phyloP scores from a whole-genome alignment of 2,113 vertebrate species.

The Cyprinodon variegatus region DNA sequence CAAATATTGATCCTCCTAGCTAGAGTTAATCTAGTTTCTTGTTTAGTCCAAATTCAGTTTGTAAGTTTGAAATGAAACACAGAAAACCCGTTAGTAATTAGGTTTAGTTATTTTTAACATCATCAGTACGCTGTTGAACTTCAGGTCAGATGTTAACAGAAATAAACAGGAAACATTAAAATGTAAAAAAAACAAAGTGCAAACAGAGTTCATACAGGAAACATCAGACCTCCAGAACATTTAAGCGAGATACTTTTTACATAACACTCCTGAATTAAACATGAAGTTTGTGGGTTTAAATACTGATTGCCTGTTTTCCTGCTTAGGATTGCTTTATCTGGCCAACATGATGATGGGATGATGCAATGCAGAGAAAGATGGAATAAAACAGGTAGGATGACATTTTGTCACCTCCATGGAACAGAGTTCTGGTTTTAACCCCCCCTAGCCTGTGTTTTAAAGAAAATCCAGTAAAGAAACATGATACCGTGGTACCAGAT shows the following conservation, averaged over 20 bases:
- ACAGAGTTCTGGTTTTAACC: neutral
- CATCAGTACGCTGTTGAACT: neutral
- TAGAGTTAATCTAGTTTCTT: too few species aligned
- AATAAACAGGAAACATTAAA: neutral
- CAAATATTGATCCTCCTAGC: too few species aligned
- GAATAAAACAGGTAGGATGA: neutral
- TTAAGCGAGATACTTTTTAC: neutral
- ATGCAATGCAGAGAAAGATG: slow-evolving; percentile 2
- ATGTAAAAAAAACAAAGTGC: neutral
- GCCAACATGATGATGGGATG: neutral
- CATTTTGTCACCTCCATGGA: neutral
- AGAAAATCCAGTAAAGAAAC: neutral
- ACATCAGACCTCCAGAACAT: neutral
- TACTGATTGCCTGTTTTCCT: neutral
- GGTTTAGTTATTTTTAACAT: neutral
- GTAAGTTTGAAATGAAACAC: too few species aligned
- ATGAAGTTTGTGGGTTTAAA: neutral
- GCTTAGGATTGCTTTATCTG: neutral
- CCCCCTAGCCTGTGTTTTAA: neutral
- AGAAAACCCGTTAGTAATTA: too few species aligned
- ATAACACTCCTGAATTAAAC: slow-evolving; percentile 4
- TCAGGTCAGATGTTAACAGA: neutral
- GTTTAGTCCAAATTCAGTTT: too few species aligned
- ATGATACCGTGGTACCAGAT: neutral
- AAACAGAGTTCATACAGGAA: slow-evolving; percentile 1